Evolutionary conservation across 2,888 invertebrate genomes (phyloP).

Genomic region (Tiliacea citrago): DNA sequence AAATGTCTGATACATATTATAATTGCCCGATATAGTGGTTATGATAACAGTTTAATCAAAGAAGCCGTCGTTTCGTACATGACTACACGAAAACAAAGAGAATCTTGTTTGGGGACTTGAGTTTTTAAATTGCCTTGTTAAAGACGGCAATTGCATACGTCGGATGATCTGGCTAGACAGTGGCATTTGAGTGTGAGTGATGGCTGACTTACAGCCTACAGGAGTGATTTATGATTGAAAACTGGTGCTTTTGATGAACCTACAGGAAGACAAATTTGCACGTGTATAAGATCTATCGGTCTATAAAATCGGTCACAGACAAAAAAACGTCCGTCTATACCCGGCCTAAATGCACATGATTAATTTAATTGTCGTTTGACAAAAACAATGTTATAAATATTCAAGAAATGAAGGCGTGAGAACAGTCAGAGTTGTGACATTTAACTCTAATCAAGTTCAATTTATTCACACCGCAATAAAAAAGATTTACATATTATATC

Average conservation of each 20-base stretch:
- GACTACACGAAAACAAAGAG: conserved; percentile 14
- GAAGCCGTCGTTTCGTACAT: conserved; percentile 16
- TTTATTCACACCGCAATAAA: conserved; percentile 57
- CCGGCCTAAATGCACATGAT: conserved; percentile 4
- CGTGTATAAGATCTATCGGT: background rate
- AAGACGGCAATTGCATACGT: conserved; percentile 26
- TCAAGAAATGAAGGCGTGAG: conserved; percentile 47
- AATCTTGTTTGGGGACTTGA: conserved; percentile 4
- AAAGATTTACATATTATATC: conserved; percentile 53
- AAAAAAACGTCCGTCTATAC: background rate
- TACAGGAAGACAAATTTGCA: background rate
- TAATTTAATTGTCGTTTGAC: conserved; percentile 20
- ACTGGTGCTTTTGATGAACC: background rate
- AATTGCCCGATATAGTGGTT: conserved; percentile 41
- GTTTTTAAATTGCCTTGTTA: conserved; percentile 10
- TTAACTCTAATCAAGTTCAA: conserved; percentile 49
- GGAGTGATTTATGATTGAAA: background rate
- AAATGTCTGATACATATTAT: conserved; percentile 31
- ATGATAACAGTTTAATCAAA: conserved; percentile 35
- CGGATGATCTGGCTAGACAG: conserved; percentile 31
- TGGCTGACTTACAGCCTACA: background rate
- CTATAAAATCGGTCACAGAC: background rate
- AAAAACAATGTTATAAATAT: conserved; percentile 40
- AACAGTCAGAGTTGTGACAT: conserved; percentile 48
- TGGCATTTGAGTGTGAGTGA: conserved; percentile 29